Evolutionary conservation across 2,888 invertebrate genomes (phyloP).

Genomic region (Perizoma affinitatum): DNA sequence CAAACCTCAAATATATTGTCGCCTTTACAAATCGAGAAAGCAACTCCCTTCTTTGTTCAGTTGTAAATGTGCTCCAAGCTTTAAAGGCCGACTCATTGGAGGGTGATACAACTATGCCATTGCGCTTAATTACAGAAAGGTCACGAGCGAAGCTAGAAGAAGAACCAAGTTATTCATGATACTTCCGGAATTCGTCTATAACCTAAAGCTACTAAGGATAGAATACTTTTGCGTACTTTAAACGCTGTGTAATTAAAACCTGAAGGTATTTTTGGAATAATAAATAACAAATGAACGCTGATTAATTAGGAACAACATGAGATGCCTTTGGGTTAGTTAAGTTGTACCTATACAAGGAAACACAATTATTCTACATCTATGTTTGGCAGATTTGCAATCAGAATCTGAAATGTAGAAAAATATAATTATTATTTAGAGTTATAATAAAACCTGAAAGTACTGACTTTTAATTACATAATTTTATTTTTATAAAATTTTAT

Average conservation of each 20-base stretch:
- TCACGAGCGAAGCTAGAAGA: constrained; percentile 29
- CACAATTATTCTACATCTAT: too few relatives aligned
- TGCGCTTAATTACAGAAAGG: constrained; percentile 35
- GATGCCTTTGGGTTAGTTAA: too few relatives aligned
- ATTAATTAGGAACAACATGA: too few relatives aligned
- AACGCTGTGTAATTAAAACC: neutral
- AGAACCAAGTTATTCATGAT: constrained; percentile 24
- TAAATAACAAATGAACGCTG: too few relatives aligned
- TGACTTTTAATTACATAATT: too few relatives aligned
- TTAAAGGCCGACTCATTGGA: constrained; percentile 52
- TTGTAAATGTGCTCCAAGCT: constrained; percentile 22
- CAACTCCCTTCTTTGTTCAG: constrained; percentile 29
- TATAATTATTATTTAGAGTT: too few relatives aligned
- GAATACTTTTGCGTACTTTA: constrained; percentile 31
- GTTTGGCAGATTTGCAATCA: too few relatives aligned
- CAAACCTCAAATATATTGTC: constrained; percentile 5
- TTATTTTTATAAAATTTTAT: too few relatives aligned
- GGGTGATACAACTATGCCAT: constrained; percentile 47
- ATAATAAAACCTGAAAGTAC: too few relatives aligned
- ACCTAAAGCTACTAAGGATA: constrained; percentile 18
- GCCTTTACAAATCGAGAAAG: constrained; percentile 23
- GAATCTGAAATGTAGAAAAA: too few relatives aligned
- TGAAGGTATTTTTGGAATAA: too few relatives aligned
- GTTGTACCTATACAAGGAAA: too few relatives aligned
- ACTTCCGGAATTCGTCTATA: constrained; percentile 15